phyloP scores from a whole-genome alignment of 1,140 invertebrate genomes.

The Papilio dardanus region DNA sequence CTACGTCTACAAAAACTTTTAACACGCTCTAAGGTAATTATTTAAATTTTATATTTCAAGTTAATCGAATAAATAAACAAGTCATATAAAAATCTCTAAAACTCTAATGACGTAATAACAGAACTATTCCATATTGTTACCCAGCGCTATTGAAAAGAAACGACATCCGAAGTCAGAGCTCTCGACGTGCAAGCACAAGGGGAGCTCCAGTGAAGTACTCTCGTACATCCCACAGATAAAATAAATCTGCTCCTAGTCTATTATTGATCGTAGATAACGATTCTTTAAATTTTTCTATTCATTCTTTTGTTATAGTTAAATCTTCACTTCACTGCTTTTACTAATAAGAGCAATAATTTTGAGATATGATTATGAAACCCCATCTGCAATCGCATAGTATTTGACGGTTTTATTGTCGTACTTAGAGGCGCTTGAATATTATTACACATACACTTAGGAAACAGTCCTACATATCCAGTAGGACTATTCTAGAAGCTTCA shows the following conservation, averaged over 20 bases:
- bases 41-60: too few species aligned
- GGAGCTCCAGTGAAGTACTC: background rate
- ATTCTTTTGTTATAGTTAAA: slow-evolving; percentile 2
- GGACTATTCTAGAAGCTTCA: too few species aligned
- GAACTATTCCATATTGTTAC: background rate
- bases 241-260: slow-evolving; percentile 6
- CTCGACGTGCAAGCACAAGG: background rate
- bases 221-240: slow-evolving; percentile 8
- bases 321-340: background rate
- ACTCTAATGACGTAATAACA: slow-evolving; percentile 1
- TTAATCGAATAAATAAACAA: too few species aligned
- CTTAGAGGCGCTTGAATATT: background rate
- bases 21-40: too few species aligned
- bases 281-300: background rate
- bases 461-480: background rate
- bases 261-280: background rate
- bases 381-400: background rate
- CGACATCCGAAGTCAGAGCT: slow-evolving; percentile 3
- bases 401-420: background rate
- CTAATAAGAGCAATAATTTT: background rate
- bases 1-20: too few species aligned
- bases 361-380: background rate
- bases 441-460: background rate
- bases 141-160: background rate
- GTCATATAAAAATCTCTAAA: background rate